Conservation (phyloP, 2,888 invertebrate genomes). For the Liodrosophila aerea region DNA sequence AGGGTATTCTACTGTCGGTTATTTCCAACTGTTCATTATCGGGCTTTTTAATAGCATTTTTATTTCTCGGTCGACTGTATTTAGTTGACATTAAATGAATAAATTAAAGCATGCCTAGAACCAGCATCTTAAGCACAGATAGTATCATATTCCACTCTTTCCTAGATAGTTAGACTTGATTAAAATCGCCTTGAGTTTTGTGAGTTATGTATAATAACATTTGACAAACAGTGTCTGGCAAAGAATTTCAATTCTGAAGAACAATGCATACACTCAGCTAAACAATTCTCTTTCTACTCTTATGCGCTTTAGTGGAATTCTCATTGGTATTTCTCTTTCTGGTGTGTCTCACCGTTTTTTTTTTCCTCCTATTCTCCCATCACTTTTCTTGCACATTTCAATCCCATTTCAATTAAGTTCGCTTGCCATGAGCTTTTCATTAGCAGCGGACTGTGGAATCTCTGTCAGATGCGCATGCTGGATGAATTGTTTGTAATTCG, state of each 20-base stretch:
- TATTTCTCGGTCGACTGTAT: too few species aligned
- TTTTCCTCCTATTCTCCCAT: not conserved
- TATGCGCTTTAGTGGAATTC: not conserved
- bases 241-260: constrained; percentile 6
- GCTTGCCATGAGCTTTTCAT: constrained; percentile 37
- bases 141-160: too few species aligned
- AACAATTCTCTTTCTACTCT: constrained; percentile 36
- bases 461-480: not conserved
- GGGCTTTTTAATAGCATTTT: too few species aligned
- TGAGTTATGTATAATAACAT: too few species aligned
- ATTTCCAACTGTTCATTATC: too few species aligned
- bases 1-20: too few species aligned
- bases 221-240: not conserved
- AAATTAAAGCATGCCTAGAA: too few species aligned
- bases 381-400: not conserved
- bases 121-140: too few species aligned
- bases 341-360: not conserved
- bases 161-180: too few species aligned
- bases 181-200: too few species aligned
- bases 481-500: constrained; percentile 1
- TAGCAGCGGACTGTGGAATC: constrained; percentile 7
- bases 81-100: too few species aligned
- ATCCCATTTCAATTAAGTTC: constrained; percentile 55
- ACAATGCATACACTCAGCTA: constrained; percentile 16
- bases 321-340: not conserved